Evolutionary conservation across 2,797 vertebrate genomes (phyloP).

Genomic region (Scomberomorus guttatus): DNA sequence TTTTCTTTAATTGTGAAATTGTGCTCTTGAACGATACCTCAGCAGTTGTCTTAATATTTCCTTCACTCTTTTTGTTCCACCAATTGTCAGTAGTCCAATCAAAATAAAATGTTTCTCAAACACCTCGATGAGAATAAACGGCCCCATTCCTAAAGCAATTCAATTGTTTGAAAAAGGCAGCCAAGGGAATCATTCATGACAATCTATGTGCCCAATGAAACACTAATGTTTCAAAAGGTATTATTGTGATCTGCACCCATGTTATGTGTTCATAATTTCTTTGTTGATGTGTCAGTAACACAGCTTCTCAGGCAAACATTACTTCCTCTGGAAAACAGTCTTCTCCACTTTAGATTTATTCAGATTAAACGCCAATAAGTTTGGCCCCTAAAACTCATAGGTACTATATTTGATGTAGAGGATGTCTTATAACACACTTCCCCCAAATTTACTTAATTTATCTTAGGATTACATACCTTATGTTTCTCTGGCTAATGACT

Average conservation of each 20-base stretch:
- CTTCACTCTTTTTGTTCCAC: not conserved
- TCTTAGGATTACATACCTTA: conserved; percentile 39
- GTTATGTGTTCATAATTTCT: not conserved
- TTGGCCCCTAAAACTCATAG: conserved; percentile 29
- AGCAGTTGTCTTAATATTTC: not conserved
- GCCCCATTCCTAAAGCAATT: not conserved
- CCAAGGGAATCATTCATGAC: not conserved
- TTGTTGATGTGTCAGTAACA: not conserved
- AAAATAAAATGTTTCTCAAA: not conserved
- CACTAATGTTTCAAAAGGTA: not conserved
- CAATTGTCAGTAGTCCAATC: not conserved
- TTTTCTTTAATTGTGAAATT: not conserved
- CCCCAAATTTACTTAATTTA: conserved; percentile 51
- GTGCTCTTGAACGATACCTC: not conserved
- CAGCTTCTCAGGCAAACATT: not conserved
- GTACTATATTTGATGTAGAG: conserved; percentile 19
- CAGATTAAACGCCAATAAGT: conserved; percentile 9
- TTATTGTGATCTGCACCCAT: not conserved
- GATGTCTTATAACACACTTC: conserved; percentile 26
- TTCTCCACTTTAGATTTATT: not conserved
- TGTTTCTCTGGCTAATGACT: conserved; percentile 50
- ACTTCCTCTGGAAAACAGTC: conserved; percentile 8
- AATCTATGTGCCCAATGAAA: not conserved
- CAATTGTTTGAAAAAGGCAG: conserved; percentile 1
- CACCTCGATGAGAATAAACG: not conserved